Evolutionary conservation across 1,140 invertebrate species (phyloP).

Genomic region (Galendromus occidentalis): DNA sequence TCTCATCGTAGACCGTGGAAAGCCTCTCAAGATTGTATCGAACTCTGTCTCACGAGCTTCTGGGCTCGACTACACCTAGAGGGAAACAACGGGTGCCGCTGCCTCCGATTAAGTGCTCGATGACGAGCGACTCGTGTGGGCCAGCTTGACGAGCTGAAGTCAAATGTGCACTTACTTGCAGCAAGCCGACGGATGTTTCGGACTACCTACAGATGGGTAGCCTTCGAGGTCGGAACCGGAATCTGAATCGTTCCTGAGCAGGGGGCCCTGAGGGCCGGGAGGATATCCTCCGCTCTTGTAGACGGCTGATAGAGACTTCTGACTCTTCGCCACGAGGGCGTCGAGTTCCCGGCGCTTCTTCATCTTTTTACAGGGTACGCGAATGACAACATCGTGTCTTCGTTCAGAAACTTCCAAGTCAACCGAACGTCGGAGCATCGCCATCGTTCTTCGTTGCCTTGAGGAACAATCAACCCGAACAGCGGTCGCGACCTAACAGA

Average conservation of each 20-base stretch:
- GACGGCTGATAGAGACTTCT: background rate
- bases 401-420: background rate
- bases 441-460: background rate
- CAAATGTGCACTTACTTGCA: background rate
- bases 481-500: background rate
- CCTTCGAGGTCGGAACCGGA: conserved; percentile 2
- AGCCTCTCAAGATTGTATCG: too few relatives aligned
- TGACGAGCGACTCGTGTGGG: too few relatives aligned
- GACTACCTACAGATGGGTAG: background rate
- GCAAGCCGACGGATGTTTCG: conserved; percentile 4
- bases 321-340: conserved; percentile 26
- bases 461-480: background rate
- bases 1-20: too few relatives aligned
- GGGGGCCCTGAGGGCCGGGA: background rate
- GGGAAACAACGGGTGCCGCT: too few relatives aligned
- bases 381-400: background rate
- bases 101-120: too few relatives aligned
- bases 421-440: conserved; percentile 7
- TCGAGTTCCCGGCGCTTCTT: conserved; percentile 31
- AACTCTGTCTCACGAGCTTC: too few relatives aligned
- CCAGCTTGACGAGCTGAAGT: too few relatives aligned
- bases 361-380: conserved; percentile 28
- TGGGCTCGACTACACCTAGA: too few relatives aligned
- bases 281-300: background rate
- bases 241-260: conserved; percentile 3